These are phyloP conservation scores for Gadopsis bispinosus DNA, from an alignment of 2,797 vertebrate species.

Conservation along the genomic window DNA sequence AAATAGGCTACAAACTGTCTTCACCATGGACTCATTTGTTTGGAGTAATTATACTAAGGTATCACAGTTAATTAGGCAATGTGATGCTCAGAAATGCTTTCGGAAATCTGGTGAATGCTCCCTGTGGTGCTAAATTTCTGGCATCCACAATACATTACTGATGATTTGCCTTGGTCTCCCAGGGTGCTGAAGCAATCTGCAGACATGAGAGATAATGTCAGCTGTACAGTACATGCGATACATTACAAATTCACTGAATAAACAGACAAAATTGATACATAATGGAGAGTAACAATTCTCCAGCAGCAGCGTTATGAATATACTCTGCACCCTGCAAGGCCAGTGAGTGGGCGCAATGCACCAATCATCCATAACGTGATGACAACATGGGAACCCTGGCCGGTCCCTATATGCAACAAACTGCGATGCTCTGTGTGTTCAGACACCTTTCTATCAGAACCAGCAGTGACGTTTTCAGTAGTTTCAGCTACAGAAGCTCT, in stretches of 20 bases:
- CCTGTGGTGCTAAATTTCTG: constrained; percentile 30
- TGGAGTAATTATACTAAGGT: constrained; percentile 40
- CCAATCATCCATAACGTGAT: too few relatives aligned
- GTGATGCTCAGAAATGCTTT: constrained; percentile 30
- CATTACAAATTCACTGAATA: constrained; percentile 27
- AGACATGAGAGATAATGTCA: constrained; percentile 28
- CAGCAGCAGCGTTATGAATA: constrained; percentile 19
- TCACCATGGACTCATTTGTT: constrained; percentile 38
- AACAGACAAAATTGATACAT: constrained; percentile 27
- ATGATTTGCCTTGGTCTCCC: constrained; percentile 37
- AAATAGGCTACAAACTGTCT: constrained; percentile 7
- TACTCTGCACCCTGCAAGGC: constrained; percentile 4
- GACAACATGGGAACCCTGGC: too few relatives aligned
- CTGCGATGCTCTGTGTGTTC: too few relatives aligned
- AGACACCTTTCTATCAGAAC: too few relatives aligned
- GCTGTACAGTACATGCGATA: constrained; percentile 21
- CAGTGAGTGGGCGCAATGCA: constrained; percentile 4
- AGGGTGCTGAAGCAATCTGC: constrained; percentile 13
- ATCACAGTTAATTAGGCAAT: constrained; percentile 47
- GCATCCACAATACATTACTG: constrained; percentile 47
- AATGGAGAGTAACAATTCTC: constrained; percentile 13
- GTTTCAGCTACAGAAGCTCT: too few relatives aligned
- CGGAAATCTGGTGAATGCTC: constrained; percentile 38
- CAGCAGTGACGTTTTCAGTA: too few relatives aligned
- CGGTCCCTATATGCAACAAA: too few relatives aligned